Evolutionary conservation across 2,888 invertebrate species (phyloP), one percentile per base, ranked within the genome.

Genomic region (Portevinia maculata): DNA sequence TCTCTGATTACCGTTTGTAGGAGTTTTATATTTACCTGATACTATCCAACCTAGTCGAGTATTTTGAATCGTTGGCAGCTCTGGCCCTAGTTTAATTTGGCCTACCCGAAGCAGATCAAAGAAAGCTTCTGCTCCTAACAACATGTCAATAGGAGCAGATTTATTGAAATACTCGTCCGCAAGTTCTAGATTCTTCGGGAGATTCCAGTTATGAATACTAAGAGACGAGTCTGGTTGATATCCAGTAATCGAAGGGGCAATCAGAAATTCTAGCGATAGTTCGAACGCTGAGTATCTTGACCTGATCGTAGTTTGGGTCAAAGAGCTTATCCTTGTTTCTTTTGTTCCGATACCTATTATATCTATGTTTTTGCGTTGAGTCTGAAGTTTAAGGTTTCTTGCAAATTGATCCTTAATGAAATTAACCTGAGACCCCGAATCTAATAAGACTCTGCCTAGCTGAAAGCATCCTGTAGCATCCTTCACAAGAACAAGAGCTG

Each of bases 171-270:
- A 7, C 13, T 78, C 78, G 28, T 84, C 78, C 7, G 78, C 84
- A 7, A 84, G 59, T 11, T 83, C 52, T 41, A 67, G 1, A n/a
- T 71, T 67, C 8, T 39, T 28, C 8, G 67, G 62, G 4, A 76
- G 8, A 9, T 73, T 83, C 73, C 73, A 76, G 46, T 37, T 28
- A 39, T 21, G 6, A 1, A 69, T 37, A 28, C 64, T 52, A 3
- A 74, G 11, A 17, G 39, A 34, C 21, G 44, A 9, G n/a, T 73
- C 64, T 15, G 73, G 78, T 48, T 85, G 85, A 17, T 85, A 85
- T 0, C 34, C 60, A 46, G 85, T 75, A n/a, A 85, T 85, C 15
- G 83, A 13, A 55, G 8, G 84, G 50, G n/a, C 4, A 11, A 60
- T 30, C 11, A 60, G 30, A 21, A 60, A 81, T 19, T 69, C 50